A percentile compares a stretch with the other conserved stretches of the same genome.
These are phyloP conservation scores for Operophtera brumata DNA, from an alignment of 2,888 invertebrate species.

Conservation along the genomic window DNA sequence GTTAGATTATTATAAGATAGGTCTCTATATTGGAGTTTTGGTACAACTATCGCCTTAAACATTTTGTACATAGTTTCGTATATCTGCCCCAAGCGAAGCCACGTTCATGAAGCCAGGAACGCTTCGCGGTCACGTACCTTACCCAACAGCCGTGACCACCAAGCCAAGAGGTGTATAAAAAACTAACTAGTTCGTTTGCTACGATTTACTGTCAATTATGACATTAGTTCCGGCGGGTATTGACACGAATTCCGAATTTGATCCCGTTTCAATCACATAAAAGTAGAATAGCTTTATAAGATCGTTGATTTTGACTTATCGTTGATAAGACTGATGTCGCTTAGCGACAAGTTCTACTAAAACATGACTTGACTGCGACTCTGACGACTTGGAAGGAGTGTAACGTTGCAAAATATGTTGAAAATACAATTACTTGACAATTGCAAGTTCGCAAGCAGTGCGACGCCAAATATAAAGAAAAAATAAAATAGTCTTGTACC, in stretches of 20 bases:
- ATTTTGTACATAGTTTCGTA: neutral
- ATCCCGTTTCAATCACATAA: constrained; percentile 9
- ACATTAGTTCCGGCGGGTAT: constrained; percentile 11
- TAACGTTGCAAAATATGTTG: too few relatives aligned
- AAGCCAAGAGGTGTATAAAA: constrained; percentile 22
- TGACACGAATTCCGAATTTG: constrained; percentile 12
- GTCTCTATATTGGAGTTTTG: too few relatives aligned
- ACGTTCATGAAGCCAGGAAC: constrained; percentile 29
- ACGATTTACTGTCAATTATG: constrained; percentile 15
- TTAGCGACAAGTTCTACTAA: too few relatives aligned
- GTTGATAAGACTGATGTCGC: too few relatives aligned
- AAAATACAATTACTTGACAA: too few relatives aligned
- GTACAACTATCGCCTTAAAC: too few relatives aligned
- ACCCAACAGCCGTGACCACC: constrained; percentile 23
- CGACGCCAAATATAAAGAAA: too few relatives aligned
- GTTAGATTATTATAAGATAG: too few relatives aligned
- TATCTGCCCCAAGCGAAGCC: neutral
- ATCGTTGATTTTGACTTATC: neutral
- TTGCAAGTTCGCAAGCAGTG: too few relatives aligned
- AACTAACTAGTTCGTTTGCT: constrained; percentile 19
- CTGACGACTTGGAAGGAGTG: too few relatives aligned
- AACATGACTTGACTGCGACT: too few relatives aligned
- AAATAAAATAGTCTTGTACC: too few relatives aligned
- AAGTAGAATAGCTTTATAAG: neutral
- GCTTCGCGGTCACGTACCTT: constrained; percentile 38